A percentile compares a stretch with the other conserved stretches of the same genome.
Evolutionary conservation across 2,113 vertebrate species (phyloP).

Genomic region (Rhipidura dahli): DNA sequence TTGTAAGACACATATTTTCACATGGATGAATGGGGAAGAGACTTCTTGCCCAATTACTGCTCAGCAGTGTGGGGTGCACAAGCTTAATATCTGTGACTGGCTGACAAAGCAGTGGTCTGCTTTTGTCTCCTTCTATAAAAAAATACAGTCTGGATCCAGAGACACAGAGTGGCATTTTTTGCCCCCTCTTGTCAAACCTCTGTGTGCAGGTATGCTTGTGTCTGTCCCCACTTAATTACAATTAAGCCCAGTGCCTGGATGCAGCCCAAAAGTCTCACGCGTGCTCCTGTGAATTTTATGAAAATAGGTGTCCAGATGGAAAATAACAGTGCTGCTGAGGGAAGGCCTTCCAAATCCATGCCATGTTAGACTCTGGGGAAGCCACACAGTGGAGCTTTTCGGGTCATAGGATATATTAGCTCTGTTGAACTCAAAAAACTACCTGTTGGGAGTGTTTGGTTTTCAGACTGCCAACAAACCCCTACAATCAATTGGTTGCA

Average conservation of each 20-base stretch:
- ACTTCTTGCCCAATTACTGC: not conserved
- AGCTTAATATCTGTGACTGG: not conserved
- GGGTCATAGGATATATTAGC: not conserved
- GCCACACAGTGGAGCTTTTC: not conserved
- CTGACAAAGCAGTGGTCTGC: not conserved
- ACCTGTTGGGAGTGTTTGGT: not conserved
- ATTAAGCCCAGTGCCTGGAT: not conserved
- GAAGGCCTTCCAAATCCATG: not conserved
- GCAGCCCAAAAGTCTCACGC: fast-evolving
- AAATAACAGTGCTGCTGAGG: not conserved
- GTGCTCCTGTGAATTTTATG: not conserved
- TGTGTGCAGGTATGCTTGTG: not conserved
- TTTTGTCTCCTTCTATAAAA: not conserved
- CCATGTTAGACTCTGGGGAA: not conserved
- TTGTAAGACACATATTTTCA: not conserved
- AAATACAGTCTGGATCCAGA: not conserved
- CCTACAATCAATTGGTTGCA: not conserved
- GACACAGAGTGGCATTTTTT: not conserved
- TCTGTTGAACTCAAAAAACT: not conserved
- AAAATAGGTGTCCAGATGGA: not conserved
- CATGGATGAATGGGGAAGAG: not conserved
- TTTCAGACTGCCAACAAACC: conserved; percentile 8
- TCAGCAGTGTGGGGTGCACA: not conserved
- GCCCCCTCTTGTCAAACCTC: not conserved
- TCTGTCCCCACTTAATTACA: not conserved